Base-by-base conservation (phyloP, 2,797 vertebrate genomes). In the Danio choprae region DNA sequence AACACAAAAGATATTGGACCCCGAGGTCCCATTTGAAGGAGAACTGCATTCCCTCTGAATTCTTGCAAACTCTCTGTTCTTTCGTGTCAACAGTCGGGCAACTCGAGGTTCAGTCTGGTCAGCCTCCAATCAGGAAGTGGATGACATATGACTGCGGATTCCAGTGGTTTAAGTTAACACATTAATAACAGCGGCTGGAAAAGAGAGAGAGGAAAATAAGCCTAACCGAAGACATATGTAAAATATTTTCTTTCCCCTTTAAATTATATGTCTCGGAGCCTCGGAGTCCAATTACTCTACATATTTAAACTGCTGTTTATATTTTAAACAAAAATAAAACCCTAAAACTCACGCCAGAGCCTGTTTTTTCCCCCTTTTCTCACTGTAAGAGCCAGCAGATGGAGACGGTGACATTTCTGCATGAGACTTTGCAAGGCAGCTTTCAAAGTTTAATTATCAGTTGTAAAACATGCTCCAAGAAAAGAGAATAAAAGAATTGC, bases 61-160 rank as follows among this genome's bases (percentile, higher is more conserved):
- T 10, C 50, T 36, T 13, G 38, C 16, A 41, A 46, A 46, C 48
- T 63, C 41, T 73, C 41, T 6, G 20, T 72, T 55, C 16, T 48
- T 56, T 73, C 5, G 22, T 80, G 48, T 64, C 59, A 64, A 64
- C 69, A 56, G 40, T 40, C 36, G 56, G 73, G 56, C 62, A 68
- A 38, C 50, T 67, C 12, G 18, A 51, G 46, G 48, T 63, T 69
- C 10, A 9, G 69, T 77, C 83, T 82, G 74, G 77, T 84, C 69
- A 79, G 20, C 53, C 2, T 84, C 77, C 85, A 81, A 77, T 62
- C 85, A 87, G 70, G 84, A 90, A 86, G 85, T 46, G 74, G 69
- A 77, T 82, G 86, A 89, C 81, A 77, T 87, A 86, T 81, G 80
- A 75, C 38, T 78, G 75, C 64, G 60, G 84, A 82, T 84, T 89